Conservation (phyloP, 2,797 vertebrate species). For the Hozukius guyotensis region DNA sequence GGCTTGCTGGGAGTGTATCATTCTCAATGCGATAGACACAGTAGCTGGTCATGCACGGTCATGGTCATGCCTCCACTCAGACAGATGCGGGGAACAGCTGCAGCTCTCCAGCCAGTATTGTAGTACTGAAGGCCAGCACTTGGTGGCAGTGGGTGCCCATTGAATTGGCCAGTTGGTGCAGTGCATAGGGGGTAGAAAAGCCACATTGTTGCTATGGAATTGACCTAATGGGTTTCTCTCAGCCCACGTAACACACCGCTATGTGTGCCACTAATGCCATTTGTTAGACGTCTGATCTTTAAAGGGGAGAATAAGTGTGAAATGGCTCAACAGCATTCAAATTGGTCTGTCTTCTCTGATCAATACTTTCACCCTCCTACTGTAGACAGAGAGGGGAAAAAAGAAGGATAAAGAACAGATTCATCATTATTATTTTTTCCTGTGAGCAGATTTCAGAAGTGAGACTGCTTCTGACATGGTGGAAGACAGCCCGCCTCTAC, state of each 20-base stretch:
- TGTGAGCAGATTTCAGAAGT: constrained; percentile 34
- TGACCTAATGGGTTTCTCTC: constrained; percentile 79
- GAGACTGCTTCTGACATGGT: constrained; percentile 22
- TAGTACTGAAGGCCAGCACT: constrained; percentile 72
- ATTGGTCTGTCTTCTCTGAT: constrained; percentile 56
- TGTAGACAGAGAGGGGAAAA: constrained; percentile 16
- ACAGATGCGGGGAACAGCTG: constrained; percentile 31
- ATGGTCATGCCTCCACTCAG: constrained; percentile 24
- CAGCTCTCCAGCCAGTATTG: constrained; percentile 40
- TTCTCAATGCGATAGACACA: constrained; percentile 29
- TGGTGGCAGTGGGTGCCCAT: constrained; percentile 81
- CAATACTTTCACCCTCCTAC: constrained; percentile 44
- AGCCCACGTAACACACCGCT: constrained; percentile 48
- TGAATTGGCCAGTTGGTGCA: constrained; percentile 45
- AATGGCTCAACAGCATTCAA: constrained; percentile 66
- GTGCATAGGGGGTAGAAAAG: constrained; percentile 45
- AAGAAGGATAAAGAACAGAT: constrained; percentile 26
- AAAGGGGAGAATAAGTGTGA: constrained; percentile 66
- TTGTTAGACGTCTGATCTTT: constrained; percentile 76
- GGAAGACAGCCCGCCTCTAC: constrained; percentile 14
- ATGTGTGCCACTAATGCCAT: constrained; percentile 73
- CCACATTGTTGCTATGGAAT: constrained; percentile 79
- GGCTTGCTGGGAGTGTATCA: constrained; percentile 11
- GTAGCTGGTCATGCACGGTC: constrained; percentile 33
- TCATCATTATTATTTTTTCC: constrained; percentile 45